Conservation (phyloP, 2,888 invertebrate genomes). For the Meloe dianella region DNA sequence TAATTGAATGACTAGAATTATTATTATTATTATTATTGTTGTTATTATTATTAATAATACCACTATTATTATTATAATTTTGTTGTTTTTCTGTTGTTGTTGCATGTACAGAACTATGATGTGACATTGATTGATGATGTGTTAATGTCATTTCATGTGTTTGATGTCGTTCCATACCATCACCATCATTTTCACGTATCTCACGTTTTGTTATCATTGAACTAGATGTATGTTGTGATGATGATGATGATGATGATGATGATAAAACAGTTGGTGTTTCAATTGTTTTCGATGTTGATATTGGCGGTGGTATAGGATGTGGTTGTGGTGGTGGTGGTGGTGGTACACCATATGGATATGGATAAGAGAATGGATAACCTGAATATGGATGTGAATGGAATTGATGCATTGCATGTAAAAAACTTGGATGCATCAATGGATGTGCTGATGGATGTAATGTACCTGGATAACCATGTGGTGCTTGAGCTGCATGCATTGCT, state of each 20-base stretch:
- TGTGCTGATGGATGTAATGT: conserved; percentile 77
- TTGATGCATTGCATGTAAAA: conserved; percentile 67
- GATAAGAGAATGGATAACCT: conserved; percentile 73
- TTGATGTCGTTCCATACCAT: conserved; percentile 65
- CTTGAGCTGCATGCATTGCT: conserved; percentile 70
- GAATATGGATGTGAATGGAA: conserved; percentile 72
- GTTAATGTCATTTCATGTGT: conserved; percentile 71
- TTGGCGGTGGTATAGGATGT: conserved; percentile 73
- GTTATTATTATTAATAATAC: too few species aligned
- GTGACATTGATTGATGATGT: conserved; percentile 71
- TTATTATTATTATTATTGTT: not conserved
- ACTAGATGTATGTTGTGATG: conserved; percentile 73
- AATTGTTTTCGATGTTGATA: conserved; percentile 41
- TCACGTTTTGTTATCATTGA: conserved; percentile 75
- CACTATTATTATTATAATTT: conserved; percentile 54
- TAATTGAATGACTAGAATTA: conserved; percentile 63
- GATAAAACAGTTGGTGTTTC: conserved; percentile 56
- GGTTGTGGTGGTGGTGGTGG: conserved; percentile 77
- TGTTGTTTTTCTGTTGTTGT: conserved; percentile 65
- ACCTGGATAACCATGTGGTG: conserved; percentile 61
- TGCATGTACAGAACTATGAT: conserved; percentile 70
- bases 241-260: conserved; percentile 73
- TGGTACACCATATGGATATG: conserved; percentile 76
- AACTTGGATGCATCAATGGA: conserved; percentile 70
- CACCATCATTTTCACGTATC: conserved; percentile 47